phyloP scores from a whole-genome alignment of 2,888 invertebrate species.

The Lasius platythorax region DNA sequence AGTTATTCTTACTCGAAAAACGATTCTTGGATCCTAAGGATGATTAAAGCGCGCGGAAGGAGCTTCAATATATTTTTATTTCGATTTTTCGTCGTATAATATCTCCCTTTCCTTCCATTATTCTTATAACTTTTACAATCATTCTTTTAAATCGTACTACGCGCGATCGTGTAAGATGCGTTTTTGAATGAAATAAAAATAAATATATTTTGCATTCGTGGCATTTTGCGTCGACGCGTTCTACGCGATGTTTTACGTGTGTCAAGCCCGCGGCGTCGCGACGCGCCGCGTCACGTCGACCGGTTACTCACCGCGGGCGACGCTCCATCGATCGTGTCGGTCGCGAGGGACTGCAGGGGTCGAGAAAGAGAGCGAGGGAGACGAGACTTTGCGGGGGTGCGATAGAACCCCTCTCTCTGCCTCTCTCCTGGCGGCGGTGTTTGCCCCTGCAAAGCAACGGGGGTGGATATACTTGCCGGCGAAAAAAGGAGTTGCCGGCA shows the following conservation, averaged over 20 bases:
- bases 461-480: conserved; percentile 38
- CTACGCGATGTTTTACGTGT: conserved; percentile 27
- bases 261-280: conserved; percentile 13
- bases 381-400: conserved; percentile 38
- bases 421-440: conserved; percentile 24
- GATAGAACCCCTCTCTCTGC: not conserved
- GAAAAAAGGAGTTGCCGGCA: conserved; percentile 32
- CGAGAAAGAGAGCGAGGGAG: conserved; percentile 44
- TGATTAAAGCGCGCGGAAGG: conserved; percentile 25
- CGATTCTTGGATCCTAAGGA: not conserved
- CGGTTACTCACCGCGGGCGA: conserved; percentile 84
- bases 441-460: conserved; percentile 30
- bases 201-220: not conserved
- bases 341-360: conserved; percentile 70
- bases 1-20: conserved; percentile 29
- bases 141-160: not conserved
- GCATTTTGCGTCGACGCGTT: not conserved
- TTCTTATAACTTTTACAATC: not conserved
- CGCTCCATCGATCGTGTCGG: conserved; percentile 84
- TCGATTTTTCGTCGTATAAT: not conserved
- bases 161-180: not conserved
- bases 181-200: not conserved
- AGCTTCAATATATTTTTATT: conserved; percentile 6
- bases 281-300: conserved; percentile 73
- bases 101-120: not conserved